Evolutionary conservation across 2,113 vertebrate species (phyloP), one percentile per base, ranked within the genome.

Genomic region (Microtus oregoni): DNA sequence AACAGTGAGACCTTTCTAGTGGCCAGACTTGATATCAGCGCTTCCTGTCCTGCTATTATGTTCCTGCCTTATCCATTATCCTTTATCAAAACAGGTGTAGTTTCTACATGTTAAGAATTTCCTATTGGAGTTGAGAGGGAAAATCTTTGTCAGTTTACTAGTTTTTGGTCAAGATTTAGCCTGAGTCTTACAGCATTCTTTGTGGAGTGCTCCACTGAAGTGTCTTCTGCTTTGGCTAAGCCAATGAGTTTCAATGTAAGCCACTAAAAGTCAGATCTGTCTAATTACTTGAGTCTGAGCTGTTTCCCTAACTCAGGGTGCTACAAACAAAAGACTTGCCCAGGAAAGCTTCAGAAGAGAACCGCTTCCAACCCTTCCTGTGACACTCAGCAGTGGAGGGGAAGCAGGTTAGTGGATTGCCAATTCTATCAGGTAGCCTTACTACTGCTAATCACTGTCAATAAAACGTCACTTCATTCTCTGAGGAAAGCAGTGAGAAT

Each of bases 371-470:
- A 79, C 63, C 5, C 55, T 28, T 95, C 75, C 68, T 28, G 7
- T 85, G 78, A 92, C 72, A 88, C 81, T 86, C 67, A 75, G n/a
- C 52, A 38, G 38, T 19, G 44, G 26, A 58, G 10, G 81, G 68
- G 72, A 89, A 92, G 68, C 55, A 86, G 78, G 77, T 78, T 63
- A 55, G 79, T 78, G 86, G 82, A 87, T 79, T 91, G 89, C 70
- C 78, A 92, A 10, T 78, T 86, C n/a, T 2, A 82, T 83, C 52
- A 7, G 87, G 65, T 90, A 83, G 97, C 97, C 97, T 97, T 97
- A 97, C 89, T 94, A 89, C 68, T 97, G 94, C 96, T 88, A 91
- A 95, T 95, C 97, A 96, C 96, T 97, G 97, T 97, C 92, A 89
- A 50, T 35, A 73, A 91, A 73, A 91, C 61, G 73, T 93, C 94